Evolutionary conservation across 2,888 invertebrate species (phyloP).

Genomic region (Dynastes grantii): DNA sequence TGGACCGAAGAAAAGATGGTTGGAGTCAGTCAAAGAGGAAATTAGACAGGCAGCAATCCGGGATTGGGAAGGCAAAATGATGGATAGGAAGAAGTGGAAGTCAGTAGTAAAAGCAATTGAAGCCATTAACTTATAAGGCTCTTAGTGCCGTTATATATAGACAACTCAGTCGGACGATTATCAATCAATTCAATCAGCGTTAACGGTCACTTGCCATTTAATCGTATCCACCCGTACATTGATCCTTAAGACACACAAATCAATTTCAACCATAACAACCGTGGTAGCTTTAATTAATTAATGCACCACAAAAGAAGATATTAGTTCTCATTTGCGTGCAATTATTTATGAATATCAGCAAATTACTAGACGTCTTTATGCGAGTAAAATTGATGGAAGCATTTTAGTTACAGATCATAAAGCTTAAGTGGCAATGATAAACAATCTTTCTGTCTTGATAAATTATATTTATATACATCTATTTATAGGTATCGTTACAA

Average conservation of each 20-base stretch:
- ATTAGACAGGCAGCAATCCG: too few relatives aligned
- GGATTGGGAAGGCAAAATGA: too few relatives aligned
- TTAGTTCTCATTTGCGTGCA: slow-evolving; percentile 26
- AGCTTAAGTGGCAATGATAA: slow-evolving; percentile 18
- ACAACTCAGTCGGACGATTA: neutral
- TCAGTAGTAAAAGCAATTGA: too few relatives aligned
- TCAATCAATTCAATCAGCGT: neutral
- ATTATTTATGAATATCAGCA: slow-evolving; percentile 7
- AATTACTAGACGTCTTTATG: slow-evolving; percentile 8
- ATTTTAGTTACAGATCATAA: neutral
- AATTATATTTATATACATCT: too few relatives aligned
- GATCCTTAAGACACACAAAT: slow-evolving; percentile 3
- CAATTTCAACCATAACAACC: neutral
- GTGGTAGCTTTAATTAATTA: neutral
- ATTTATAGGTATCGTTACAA: too few relatives aligned
- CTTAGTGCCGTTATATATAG: too few relatives aligned
- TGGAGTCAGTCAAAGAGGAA: too few relatives aligned
- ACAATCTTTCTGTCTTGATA: neutral
- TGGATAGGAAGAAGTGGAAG: too few relatives aligned
- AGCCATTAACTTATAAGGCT: too few relatives aligned
- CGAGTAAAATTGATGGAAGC: slow-evolving; percentile 11
- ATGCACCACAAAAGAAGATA: neutral
- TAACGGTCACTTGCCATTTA: neutral
- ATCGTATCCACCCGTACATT: neutral
- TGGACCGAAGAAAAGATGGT: too few relatives aligned